Evolutionary conservation across 2,888 invertebrate species (phyloP).

Genomic region (Perizoma flavofasciatum): DNA sequence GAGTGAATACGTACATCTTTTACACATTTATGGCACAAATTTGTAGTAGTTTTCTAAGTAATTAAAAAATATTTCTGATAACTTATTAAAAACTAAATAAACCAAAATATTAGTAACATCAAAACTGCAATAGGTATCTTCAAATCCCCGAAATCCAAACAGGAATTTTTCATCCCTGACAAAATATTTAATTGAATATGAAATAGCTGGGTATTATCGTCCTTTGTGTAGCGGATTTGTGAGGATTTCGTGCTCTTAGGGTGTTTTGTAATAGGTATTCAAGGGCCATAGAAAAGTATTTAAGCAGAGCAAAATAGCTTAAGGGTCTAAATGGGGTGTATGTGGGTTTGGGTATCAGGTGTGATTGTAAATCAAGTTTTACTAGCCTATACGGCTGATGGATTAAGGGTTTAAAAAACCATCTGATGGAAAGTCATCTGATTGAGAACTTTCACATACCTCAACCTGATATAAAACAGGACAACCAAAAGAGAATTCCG

Average conservation of each 20-base stretch:
- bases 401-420: background rate
- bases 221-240: conserved; percentile 78
- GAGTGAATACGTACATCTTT: too few relatives aligned
- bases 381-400: conserved; percentile 11
- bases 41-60: too few relatives aligned
- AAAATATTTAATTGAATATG: conserved; percentile 89
- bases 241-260: conserved; percentile 62
- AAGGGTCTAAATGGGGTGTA: conserved; percentile 51
- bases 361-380: conserved; percentile 47
- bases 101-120: conserved; percentile 41
- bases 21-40: too few relatives aligned
- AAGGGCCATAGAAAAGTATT: conserved; percentile 75
- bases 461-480: too few relatives aligned
- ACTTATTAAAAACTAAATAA: conserved; percentile 3
- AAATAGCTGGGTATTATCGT: conserved; percentile 83
- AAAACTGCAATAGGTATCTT: conserved; percentile 47
- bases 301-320: conserved; percentile 61
- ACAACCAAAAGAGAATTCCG: too few relatives aligned
- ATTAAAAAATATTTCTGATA: too few relatives aligned
- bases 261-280: conserved; percentile 67
- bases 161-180: conserved; percentile 84
- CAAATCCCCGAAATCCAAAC: conserved; percentile 65
- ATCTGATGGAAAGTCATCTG: too few relatives aligned
- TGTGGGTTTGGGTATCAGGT: conserved; percentile 56
- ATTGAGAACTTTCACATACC: too few relatives aligned